Conservation (phyloP, 2,888 invertebrate species). For the Hydriomena furcata region DNA sequence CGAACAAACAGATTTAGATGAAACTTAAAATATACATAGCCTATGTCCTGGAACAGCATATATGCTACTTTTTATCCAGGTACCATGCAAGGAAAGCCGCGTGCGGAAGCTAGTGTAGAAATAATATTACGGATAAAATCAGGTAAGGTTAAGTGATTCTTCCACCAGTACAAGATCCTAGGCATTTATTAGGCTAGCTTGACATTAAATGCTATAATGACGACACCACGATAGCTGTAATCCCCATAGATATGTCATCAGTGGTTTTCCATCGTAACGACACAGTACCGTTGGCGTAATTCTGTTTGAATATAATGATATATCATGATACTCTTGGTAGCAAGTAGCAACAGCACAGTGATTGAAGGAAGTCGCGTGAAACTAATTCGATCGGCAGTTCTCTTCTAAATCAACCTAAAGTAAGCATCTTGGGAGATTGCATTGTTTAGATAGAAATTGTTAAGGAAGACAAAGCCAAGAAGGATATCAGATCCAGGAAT, state of each 20-base stretch:
- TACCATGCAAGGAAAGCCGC: too few relatives aligned
- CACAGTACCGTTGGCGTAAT: slow-evolving; percentile 43
- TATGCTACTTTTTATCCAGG: too few relatives aligned
- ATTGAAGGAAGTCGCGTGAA: slow-evolving; percentile 30
- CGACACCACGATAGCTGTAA: slow-evolving; percentile 32
- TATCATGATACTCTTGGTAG: slow-evolving; percentile 16
- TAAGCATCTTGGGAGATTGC: too few relatives aligned
- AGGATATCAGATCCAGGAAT: too few relatives aligned
- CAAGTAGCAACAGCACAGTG: slow-evolving; percentile 14
- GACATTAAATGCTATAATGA: slow-evolving; percentile 18
- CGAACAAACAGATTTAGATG: too few relatives aligned
- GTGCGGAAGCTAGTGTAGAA: too few relatives aligned
- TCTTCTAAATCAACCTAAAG: too few relatives aligned
- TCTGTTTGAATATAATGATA: slow-evolving; percentile 34
- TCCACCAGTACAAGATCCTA: not conserved
- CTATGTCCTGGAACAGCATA: too few relatives aligned
- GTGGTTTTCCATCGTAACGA: slow-evolving; percentile 38
- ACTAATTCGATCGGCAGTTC: slow-evolving; percentile 26
- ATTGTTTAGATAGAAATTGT: too few relatives aligned
- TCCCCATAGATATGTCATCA: slow-evolving; percentile 36
- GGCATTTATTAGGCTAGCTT: not conserved
- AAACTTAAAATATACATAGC: too few relatives aligned
- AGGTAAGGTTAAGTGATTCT: not conserved
- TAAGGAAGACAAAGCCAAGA: too few relatives aligned
- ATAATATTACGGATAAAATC: not conserved